phyloP scores from a whole-genome alignment of 2,113 vertebrate species.

The Cynopterus brachyotis region DNA sequence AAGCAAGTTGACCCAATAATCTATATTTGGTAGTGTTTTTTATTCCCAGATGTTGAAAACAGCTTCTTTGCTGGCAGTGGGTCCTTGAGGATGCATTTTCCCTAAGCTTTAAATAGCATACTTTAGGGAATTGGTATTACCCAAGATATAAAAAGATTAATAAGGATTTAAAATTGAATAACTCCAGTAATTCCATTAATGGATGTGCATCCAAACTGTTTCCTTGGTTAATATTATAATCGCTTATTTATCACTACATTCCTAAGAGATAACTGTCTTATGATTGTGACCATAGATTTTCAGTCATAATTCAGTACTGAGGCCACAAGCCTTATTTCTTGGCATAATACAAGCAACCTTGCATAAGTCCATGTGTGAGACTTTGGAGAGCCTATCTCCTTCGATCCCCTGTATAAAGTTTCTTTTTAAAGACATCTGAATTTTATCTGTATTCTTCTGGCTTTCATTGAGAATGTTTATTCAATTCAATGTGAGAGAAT shows the following conservation, averaged over 20 bases:
- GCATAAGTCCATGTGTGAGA: slow-evolving; percentile 72
- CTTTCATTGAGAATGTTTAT: slow-evolving; percentile 84
- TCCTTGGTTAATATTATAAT: slow-evolving; percentile 51
- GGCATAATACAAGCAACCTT: slow-evolving; percentile 50
- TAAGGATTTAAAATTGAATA: slow-evolving; percentile 66
- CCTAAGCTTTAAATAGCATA: slow-evolving; percentile 74
- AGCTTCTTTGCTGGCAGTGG: slow-evolving; percentile 65
- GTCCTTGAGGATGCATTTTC: slow-evolving; percentile 71
- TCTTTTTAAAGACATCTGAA: slow-evolving; percentile 80
- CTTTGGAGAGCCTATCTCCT: slow-evolving; percentile 64
- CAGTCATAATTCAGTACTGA: neutral
- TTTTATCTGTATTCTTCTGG: slow-evolving; percentile 84
- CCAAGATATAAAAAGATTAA: slow-evolving; percentile 76
- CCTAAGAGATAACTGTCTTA: slow-evolving; percentile 53
- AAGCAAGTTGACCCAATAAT: slow-evolving; percentile 72
- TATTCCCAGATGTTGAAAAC: slow-evolving; percentile 78
- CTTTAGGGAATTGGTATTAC: slow-evolving; percentile 71
- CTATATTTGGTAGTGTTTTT: slow-evolving; percentile 77
- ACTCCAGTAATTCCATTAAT: slow-evolving; percentile 54
- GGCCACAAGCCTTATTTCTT: slow-evolving; percentile 38
- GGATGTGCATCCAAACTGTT: slow-evolving; percentile 48
- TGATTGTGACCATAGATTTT: slow-evolving; percentile 45
- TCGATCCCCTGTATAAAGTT: slow-evolving; percentile 55
- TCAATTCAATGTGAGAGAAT: slow-evolving; percentile 81
- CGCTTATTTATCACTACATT: slow-evolving; percentile 68